These are phyloP conservation scores for Pseudopipra pipra DNA, from an alignment of 2,113 vertebrate species.

Conservation along the genomic window DNA sequence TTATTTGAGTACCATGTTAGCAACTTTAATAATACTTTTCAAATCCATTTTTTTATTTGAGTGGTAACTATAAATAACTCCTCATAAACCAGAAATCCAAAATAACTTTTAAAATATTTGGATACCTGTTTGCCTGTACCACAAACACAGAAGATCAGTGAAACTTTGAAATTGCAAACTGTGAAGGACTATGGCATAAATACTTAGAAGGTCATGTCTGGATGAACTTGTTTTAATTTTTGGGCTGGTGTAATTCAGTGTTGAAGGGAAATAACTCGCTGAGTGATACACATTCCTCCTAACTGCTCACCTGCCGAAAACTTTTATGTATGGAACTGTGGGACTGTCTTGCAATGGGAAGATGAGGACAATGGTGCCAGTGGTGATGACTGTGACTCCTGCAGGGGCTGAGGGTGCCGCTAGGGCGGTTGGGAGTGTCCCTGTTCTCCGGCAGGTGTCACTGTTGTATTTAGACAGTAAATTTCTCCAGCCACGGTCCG, in stretches of 20 bases:
- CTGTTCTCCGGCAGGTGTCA: constrained; percentile 61
- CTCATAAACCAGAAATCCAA: background rate
- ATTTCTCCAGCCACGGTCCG: fast-evolving
- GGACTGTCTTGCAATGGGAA: no score
- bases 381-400: no score
- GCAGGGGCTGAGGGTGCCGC: background rate
- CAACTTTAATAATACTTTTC: background rate
- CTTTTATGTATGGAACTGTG: fast-evolving
- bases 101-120: background rate
- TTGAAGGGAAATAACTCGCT: background rate
- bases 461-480: fast-evolving
- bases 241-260: background rate
- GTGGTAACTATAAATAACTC: background rate
- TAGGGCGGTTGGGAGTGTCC: background rate
- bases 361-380: fast-evolving
- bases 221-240: background rate
- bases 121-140: fast-evolving
- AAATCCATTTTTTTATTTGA: background rate
- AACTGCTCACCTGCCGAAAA: fast-evolving
- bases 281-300: background rate
- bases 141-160: background rate
- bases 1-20: fast-evolving
- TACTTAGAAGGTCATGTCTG: background rate
- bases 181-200: background rate
- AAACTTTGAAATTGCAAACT: background rate